phyloP scores from a whole-genome alignment of 2,888 invertebrate species.

The Leptopterna dolabrata region DNA sequence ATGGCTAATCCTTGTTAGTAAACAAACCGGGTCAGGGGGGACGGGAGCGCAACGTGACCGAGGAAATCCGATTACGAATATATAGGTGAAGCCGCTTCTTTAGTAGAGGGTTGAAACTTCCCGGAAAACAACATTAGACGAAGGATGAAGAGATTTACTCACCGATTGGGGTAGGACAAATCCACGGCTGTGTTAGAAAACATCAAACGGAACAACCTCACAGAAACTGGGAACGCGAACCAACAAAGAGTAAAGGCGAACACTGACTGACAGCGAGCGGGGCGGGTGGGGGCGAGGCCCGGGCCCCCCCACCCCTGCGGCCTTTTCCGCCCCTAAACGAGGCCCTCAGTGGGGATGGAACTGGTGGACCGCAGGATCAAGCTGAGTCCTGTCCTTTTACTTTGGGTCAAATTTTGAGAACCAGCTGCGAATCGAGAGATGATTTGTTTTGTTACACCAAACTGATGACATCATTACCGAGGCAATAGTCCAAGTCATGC shows the following conservation, averaged over 20 bases:
- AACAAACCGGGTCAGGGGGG: conserved; percentile 22
- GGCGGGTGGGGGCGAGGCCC: conserved; percentile 19
- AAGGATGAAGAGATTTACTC: not conserved
- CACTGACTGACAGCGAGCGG: not conserved
- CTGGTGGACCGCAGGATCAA: no score
- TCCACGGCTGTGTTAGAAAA: conserved; percentile 11
- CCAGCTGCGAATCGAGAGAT: no score
- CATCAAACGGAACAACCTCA: not conserved
- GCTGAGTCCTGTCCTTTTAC: no score
- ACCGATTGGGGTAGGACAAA: not conserved
- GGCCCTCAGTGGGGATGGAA: not conserved
- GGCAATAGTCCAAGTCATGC: no score
- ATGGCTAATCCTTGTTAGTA: conserved; percentile 15
- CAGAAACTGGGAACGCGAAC: not conserved
- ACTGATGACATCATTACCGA: no score
- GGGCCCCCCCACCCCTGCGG: not conserved
- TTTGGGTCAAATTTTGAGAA: no score
- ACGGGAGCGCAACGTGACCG: conserved; percentile 8
- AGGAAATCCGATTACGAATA: conserved; percentile 29
- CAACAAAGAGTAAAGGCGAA: not conserved
- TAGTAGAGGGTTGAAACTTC: not conserved
- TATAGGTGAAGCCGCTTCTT: not conserved
- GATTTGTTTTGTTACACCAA: no score
- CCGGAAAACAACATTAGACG: not conserved
- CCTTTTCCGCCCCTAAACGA: not conserved